Evolutionary conservation across 2,888 invertebrate species (phyloP).

Genomic region (Dryocosmus kuriphilus): DNA sequence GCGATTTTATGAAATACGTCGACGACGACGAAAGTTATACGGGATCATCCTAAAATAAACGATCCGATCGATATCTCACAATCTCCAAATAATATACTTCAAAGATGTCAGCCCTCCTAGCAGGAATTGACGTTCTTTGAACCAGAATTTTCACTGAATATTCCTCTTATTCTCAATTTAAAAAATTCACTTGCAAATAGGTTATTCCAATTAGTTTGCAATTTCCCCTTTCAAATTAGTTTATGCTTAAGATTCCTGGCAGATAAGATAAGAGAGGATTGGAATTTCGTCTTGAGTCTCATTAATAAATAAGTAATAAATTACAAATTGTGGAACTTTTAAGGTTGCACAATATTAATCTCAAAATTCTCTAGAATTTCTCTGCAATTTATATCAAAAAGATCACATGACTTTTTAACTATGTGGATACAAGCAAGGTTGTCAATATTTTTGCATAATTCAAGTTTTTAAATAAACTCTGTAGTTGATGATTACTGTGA

Average conservation of each 20-base stretch:
- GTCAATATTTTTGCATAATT: too few species aligned
- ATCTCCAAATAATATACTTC: slow-evolving; percentile 37
- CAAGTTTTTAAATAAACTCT: too few species aligned
- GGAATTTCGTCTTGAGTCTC: too few species aligned
- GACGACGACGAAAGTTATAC: slow-evolving; percentile 30
- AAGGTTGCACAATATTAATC: too few species aligned
- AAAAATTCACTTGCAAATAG: not conserved
- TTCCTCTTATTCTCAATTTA: not conserved
- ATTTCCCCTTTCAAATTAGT: not conserved
- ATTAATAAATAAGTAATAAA: too few species aligned
- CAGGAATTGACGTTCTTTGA: not conserved
- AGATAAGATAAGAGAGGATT: too few species aligned
- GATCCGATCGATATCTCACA: slow-evolving; percentile 34
- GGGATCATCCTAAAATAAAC: slow-evolving; percentile 25
- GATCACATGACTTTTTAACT: too few species aligned
- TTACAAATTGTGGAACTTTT: too few species aligned
- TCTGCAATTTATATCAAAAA: too few species aligned
- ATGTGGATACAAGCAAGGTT: too few species aligned
- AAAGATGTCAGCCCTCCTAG: slow-evolving; percentile 16
- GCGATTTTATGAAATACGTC: slow-evolving; percentile 32
- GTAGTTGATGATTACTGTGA: not conserved
- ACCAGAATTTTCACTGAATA: slow-evolving; percentile 22
- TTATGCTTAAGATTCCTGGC: not conserved
- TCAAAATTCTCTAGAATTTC: too few species aligned
- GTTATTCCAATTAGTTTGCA: not conserved